Base-by-base conservation (phyloP, 2,888 invertebrate species). In the Furcula furcula region DNA sequence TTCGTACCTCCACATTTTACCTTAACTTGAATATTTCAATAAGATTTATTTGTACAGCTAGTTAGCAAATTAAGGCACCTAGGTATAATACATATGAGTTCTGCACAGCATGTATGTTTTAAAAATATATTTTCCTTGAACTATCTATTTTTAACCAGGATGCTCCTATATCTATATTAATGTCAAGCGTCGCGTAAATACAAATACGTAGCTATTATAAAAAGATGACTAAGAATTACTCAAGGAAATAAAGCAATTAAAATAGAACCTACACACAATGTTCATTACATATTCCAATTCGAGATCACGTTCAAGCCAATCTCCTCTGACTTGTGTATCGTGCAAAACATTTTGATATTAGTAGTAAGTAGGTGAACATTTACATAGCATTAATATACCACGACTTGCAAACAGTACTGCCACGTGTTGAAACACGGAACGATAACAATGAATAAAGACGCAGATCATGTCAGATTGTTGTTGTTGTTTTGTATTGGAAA, bases 301-400 rank as follows among this genome's bases (percentile, higher is more conserved):
- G 87, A 87, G 87, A 87, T 87, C 87, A 85, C 71, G 61, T 71
- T 61, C 58, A 77, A 81, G 83, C 51, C 84, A 66, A 64, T 42
- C 80, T 64, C 74, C 70, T n/a, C n/a, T 61, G 78, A 77, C 84
- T 80, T 65, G 56, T 67, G 54, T 79, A 71, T 85, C 81, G 71
- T 84, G 65, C 65, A 63, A 68, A 64, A 78, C 49, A 49, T 56
- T 75, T 75, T 80, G 64, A 77, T 75, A 75, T 60, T 20, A 18
- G 64, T 68, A 59, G 40, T 65, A 9, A 22, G 2, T 22, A 80
- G 76, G 76, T 81, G 73, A 64, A 75, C 37, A 31, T 40, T 50
- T 36, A 33, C 36, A 41, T 28, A 51, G 42, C 51, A 34, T 39
- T 47, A 12, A 18, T 27, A 30, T 12, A 29, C 11, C 11, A 5